Percentiles rank a stretch among this genome's conserved stretches.
Evolutionary conservation across 2,888 invertebrate species (phyloP).

Genomic region (Melitaea athalia): DNA sequence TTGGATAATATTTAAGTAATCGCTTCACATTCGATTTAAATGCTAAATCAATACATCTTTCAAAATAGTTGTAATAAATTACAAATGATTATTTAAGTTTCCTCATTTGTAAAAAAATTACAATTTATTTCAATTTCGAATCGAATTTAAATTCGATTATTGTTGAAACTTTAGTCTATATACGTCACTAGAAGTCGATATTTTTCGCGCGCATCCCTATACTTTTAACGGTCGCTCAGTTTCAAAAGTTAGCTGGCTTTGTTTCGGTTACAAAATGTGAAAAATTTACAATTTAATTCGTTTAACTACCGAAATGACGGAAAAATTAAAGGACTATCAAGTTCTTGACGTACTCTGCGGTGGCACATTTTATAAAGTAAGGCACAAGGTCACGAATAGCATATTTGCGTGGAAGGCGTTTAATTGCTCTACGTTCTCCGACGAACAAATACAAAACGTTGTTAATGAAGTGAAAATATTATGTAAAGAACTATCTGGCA

Average conservation of each 20-base stretch:
- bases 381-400: conserved; percentile 78
- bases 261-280: conserved; percentile 74
- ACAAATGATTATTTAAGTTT: too few species aligned
- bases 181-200: conserved; percentile 16
- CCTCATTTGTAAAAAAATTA: too few species aligned
- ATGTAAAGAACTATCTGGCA: conserved; percentile 62
- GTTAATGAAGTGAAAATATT: conserved; percentile 72
- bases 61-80: too few species aligned
- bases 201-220: conserved; percentile 53
- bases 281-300: conserved; percentile 45
- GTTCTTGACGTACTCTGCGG: conserved; percentile 76
- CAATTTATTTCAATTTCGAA: not conserved
- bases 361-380: conserved; percentile 78
- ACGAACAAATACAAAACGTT: conserved; percentile 72
- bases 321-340: conserved; percentile 76
- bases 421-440: conserved; percentile 69
- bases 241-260: conserved; percentile 71
- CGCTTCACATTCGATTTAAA: too few species aligned
- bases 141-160: not conserved
- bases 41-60: too few species aligned
- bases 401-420: conserved; percentile 79
- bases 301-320: conserved; percentile 57
- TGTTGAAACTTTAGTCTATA: conserved; percentile 17
- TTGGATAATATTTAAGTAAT: too few species aligned
- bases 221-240: conserved; percentile 59